Conservation (phyloP, 2,888 invertebrate species). For the Phortica okadai region DNA sequence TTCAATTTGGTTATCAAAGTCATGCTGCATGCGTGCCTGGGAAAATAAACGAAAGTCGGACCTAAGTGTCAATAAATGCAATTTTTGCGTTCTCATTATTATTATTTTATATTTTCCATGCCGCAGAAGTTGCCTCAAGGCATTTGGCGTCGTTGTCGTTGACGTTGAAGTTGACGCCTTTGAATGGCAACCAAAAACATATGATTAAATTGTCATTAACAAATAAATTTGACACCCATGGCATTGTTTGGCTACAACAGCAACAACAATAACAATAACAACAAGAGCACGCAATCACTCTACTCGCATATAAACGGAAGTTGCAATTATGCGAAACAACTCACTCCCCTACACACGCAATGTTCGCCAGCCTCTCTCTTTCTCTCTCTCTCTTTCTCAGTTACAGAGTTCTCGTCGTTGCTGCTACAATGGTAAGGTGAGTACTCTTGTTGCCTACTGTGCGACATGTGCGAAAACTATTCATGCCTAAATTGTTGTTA, state of each 20-base stretch:
- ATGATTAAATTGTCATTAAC: conserved; percentile 63
- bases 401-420: too few relatives aligned
- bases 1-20: too few relatives aligned
- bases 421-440: too few relatives aligned
- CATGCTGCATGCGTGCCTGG: background rate
- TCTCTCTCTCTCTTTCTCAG: too few relatives aligned
- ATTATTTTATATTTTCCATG: background rate
- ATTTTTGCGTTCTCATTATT: background rate
- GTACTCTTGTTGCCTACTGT: too few relatives aligned
- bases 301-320: background rate
- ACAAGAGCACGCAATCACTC: background rate
- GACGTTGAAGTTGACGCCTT: background rate
- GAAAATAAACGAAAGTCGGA: background rate
- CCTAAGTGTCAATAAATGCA: background rate
- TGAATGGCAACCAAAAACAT: conserved; percentile 52
- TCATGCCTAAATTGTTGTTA: too few relatives aligned
- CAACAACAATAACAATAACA: background rate
- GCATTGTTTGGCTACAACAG: background rate
- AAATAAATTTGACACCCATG: conserved; percentile 59
- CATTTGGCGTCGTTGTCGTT: too few relatives aligned
- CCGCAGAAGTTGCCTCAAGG: background rate
- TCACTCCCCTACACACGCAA: background rate
- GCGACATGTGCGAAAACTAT: too few relatives aligned
- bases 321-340: conserved; percentile 20
- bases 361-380: background rate